phyloP scores from a whole-genome alignment of 2,888 invertebrate genomes.

The Bugulina stolonifera region DNA sequence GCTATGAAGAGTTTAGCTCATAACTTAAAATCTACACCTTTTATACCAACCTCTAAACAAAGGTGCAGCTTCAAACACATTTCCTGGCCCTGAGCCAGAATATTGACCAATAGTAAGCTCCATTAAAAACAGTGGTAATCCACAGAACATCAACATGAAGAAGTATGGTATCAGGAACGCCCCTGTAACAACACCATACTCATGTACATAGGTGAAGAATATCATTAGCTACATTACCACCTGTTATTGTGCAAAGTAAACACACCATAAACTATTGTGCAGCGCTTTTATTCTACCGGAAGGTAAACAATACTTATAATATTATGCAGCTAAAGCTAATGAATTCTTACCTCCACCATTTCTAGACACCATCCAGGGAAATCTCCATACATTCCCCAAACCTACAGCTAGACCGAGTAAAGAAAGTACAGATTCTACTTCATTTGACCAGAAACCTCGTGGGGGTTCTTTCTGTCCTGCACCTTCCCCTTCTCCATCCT shows the following conservation, averaged over 20 bases:
- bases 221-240: no score
- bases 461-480: slow-evolving; percentile 13
- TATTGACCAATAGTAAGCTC: slow-evolving; percentile 22
- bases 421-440: slow-evolving; percentile 9
- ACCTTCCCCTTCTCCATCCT: slow-evolving; percentile 23
- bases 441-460: slow-evolving; percentile 18
- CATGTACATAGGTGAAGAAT: no score
- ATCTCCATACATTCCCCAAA: slow-evolving; percentile 5
- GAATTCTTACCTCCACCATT: slow-evolving; percentile 25
- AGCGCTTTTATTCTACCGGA: no score
- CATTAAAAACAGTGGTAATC: slow-evolving; percentile 17
- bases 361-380: slow-evolving; percentile 14
- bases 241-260: no score
- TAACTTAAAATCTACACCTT: no score
- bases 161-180: slow-evolving; percentile 26
- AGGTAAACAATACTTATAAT: no score
- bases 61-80: neutral
- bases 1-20: no score
- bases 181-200: slow-evolving; percentile 16
- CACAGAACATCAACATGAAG: slow-evolving; percentile 25
- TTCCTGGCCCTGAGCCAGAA: slow-evolving; percentile 14
- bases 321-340: no score
- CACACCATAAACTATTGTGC: no score
- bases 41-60: slow-evolving; percentile 29
- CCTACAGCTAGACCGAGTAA: slow-evolving; percentile 18